Evolutionary conservation across 2,888 invertebrate species (phyloP).

Genomic region (Neoaliturus tenellus): DNA sequence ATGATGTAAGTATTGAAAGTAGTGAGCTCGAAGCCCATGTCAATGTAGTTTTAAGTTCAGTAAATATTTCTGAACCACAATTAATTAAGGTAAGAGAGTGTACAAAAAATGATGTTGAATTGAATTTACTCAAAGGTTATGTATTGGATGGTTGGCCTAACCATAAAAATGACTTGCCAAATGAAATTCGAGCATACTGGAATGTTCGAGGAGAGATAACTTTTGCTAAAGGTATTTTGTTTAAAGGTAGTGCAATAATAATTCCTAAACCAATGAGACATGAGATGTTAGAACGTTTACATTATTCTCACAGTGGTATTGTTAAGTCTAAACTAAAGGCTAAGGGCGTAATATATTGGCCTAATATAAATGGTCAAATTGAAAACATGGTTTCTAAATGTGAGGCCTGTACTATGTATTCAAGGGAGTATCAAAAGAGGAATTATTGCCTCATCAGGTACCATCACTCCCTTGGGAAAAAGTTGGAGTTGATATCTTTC

Average conservation of each 20-base stretch:
- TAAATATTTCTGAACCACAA: neutral
- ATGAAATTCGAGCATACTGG: neutral
- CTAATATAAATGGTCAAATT: constrained; percentile 1
- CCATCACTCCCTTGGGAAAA: neutral
- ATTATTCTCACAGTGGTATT: neutral
- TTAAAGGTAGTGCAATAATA: neutral
- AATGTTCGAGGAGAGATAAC: neutral
- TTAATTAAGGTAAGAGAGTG: neutral
- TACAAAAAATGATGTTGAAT: neutral
- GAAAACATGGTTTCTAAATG: constrained; percentile 4
- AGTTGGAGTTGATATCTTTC: constrained; percentile 57
- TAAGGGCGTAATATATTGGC: constrained; percentile 1
- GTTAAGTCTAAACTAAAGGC: neutral
- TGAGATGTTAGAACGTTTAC: neutral
- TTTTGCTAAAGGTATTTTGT: neutral
- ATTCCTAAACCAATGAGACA: constrained; percentile 1
- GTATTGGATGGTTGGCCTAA: neutral
- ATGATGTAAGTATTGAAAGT: neutral
- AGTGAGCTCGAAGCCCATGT: constrained; percentile 40
- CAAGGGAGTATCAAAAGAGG: constrained; percentile 2
- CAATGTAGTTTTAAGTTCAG: constrained; percentile 14
- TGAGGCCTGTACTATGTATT: neutral
- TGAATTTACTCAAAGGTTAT: neutral
- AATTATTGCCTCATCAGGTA: constrained; percentile 8
- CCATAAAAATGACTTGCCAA: constrained; percentile 4